phyloP scores from a whole-genome alignment of 2,797 vertebrate species.

The Pipistrellus pygmaeus region DNA sequence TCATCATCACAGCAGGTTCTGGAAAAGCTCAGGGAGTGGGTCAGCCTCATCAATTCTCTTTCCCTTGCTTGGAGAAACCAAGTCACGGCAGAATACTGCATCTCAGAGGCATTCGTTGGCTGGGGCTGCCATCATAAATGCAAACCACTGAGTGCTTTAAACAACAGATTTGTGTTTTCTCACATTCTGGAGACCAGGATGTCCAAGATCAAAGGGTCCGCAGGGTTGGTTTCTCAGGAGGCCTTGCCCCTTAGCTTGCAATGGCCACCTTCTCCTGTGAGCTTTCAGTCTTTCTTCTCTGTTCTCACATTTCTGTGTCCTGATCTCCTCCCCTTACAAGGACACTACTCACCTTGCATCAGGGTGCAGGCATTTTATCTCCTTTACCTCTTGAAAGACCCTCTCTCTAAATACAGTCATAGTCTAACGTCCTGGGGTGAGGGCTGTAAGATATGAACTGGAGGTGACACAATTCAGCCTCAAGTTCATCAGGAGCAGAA shows the following conservation, averaged over 20 bases:
- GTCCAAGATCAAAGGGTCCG: neutral
- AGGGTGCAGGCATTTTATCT: neutral
- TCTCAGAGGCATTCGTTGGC: neutral
- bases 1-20: neutral
- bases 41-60: neutral
- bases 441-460: neutral
- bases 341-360: neutral
- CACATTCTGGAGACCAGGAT: neutral
- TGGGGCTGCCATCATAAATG: neutral
- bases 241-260: neutral
- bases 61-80: conserved; percentile 9
- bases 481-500: neutral
- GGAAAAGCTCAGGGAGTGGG: neutral
- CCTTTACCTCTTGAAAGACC: neutral
- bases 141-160: neutral
- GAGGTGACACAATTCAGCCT: neutral
- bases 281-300: neutral
- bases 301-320: neutral
- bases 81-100: neutral
- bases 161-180: neutral
- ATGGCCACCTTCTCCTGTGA: neutral
- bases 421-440: neutral
- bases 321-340: neutral
- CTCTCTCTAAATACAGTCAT: neutral
- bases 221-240: neutral